Conservation (phyloP, 2,797 vertebrate species). For the Syngnathus rostellatus region DNA sequence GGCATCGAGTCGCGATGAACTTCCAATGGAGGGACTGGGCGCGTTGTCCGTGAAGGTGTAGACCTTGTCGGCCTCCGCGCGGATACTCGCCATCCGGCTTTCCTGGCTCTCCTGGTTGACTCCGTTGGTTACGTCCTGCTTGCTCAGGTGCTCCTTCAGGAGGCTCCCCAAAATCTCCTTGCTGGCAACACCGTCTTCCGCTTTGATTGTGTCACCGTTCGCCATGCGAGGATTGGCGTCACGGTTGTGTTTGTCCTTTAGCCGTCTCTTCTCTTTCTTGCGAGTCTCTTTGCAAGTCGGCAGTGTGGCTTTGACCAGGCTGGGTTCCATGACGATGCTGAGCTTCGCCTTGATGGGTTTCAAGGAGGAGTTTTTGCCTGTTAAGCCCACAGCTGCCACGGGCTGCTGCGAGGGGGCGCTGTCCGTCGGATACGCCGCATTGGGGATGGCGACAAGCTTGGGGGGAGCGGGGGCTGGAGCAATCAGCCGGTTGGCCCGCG, state of each 20-base stretch:
- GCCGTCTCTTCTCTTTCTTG: conserved; percentile 91
- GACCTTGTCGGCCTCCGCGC: conserved; percentile 96
- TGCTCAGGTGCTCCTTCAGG: conserved; percentile 92
- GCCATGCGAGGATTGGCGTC: conserved; percentile 68
- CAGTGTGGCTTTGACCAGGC: conserved; percentile 80
- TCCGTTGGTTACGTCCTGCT: conserved; percentile 83
- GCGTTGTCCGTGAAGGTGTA: conserved; percentile 98
- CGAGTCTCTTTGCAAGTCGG: conserved; percentile 87
- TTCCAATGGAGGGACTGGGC: conserved; percentile 93
- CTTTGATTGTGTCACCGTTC: conserved; percentile 72
- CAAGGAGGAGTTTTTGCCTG: conserved; percentile 85
- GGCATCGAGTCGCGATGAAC: conserved; percentile 83
- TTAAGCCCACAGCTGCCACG: conserved; percentile 79
- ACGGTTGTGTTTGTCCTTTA: conserved; percentile 90
- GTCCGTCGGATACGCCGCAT: conserved; percentile 78
- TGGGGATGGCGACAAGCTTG: conserved; percentile 92
- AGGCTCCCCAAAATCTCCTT: conserved; percentile 89
- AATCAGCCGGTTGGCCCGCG: conserved; percentile 83
- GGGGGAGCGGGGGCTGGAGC: conserved; percentile 87
- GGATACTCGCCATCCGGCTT: conserved; percentile 97
- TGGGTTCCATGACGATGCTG: conserved; percentile 85
- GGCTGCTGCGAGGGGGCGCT: conserved; percentile 70
- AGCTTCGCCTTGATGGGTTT: conserved; percentile 98
- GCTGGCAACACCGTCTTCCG: conserved; percentile 52
- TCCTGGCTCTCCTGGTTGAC: conserved; percentile 81